Percentiles rank a stretch among this genome's conserved stretches.
Conservation (phyloP, 1,140 invertebrate genomes). For the Drosophila mayri region DNA sequence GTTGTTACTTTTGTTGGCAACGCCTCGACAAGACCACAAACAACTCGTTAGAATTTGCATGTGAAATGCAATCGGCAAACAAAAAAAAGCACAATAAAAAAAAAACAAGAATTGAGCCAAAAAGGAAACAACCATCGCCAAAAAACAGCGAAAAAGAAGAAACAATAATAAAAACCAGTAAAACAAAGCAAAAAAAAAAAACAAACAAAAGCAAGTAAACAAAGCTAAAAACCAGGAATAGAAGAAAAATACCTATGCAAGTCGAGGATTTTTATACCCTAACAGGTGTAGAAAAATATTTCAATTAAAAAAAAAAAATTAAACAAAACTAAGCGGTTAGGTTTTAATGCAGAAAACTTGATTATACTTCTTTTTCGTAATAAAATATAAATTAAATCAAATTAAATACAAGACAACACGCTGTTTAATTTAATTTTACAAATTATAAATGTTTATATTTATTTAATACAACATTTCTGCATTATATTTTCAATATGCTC, state of each 20-base stretch:
- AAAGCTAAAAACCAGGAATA: not conserved
- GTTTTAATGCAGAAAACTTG: not conserved
- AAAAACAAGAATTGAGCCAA: slow-evolving; percentile 1
- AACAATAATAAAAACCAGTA: slow-evolving; percentile 1
- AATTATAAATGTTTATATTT: not conserved
- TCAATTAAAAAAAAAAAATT: not conserved
- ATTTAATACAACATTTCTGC: not conserved
- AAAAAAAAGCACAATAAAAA: not conserved
- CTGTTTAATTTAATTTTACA: not conserved
- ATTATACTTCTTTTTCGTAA: not conserved
- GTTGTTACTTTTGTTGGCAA: slow-evolving; percentile 52
- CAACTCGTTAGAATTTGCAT: slow-evolving; percentile 80
- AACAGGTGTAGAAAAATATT: not conserved
- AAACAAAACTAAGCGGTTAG: not conserved
- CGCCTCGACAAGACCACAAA: slow-evolving; percentile 69
- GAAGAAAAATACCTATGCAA: not conserved
- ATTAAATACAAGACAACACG: not conserved
- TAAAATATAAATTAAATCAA: not conserved
- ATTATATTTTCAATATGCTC: not conserved
- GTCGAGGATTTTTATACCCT: not conserved
- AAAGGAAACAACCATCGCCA: slow-evolving; percentile 8
- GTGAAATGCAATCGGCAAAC: slow-evolving; percentile 72
- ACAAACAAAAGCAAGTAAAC: slow-evolving; percentile 17
- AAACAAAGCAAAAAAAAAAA: not conserved
- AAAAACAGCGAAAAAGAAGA: slow-evolving; percentile 8